These are phyloP conservation scores for Agriotes lineatus DNA, from an alignment of 2,888 invertebrate genomes.

Conservation along the genomic window DNA sequence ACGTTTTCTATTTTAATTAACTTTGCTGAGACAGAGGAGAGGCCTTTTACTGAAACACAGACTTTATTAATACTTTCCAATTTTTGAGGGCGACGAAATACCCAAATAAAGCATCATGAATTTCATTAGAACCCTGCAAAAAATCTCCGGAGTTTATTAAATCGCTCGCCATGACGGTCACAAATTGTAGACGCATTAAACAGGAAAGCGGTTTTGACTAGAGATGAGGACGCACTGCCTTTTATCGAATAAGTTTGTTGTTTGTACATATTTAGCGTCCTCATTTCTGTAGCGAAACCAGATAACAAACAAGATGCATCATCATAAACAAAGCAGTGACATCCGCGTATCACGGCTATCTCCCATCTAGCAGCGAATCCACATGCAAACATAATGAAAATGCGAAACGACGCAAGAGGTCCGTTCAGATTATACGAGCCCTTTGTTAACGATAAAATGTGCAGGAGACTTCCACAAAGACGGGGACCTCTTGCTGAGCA, in stretches of 20 bases:
- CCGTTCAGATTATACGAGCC: conserved; percentile 4
- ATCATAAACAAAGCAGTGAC: conserved; percentile 23
- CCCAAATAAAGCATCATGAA: too few species aligned
- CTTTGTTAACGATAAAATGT: conserved; percentile 22
- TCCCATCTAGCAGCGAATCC: conserved; percentile 6
- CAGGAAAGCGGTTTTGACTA: too few species aligned
- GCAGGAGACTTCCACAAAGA: conserved; percentile 17
- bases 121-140: too few species aligned
- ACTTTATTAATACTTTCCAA: too few species aligned
- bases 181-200: too few species aligned
- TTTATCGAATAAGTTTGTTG: conserved; percentile 12
- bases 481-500: conserved; percentile 8
- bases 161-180: too few species aligned
- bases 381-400: conserved; percentile 19
- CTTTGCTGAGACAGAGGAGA: too few species aligned
- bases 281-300: conserved; percentile 5
- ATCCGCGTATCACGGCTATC: conserved; percentile 12
- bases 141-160: too few species aligned
- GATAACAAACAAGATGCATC: conserved; percentile 21
- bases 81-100: too few species aligned
- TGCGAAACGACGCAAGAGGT: conserved; percentile 10
- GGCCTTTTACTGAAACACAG: too few species aligned
- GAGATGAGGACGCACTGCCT: background rate
- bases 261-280: conserved; percentile 3
- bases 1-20: too few species aligned